Conservation (phyloP, 2,797 vertebrate genomes). For the Coluber constrictor region DNA sequence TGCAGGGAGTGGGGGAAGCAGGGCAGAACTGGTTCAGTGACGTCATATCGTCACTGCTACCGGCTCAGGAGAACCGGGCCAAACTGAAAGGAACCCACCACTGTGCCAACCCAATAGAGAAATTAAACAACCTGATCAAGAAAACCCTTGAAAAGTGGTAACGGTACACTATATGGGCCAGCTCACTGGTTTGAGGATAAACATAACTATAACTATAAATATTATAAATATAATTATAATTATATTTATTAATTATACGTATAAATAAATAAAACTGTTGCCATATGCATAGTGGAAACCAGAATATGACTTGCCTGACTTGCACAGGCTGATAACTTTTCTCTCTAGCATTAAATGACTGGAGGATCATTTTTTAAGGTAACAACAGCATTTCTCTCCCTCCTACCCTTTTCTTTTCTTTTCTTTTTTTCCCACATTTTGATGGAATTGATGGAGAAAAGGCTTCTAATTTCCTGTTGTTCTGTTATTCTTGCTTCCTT, state of each 20-base stretch:
- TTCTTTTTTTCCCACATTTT: background rate
- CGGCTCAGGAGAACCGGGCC: no score
- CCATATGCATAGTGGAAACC: background rate
- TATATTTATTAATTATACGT: background rate
- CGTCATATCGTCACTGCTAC: no score
- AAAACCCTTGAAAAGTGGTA: background rate
- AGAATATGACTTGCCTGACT: background rate
- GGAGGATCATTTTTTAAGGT: conserved; percentile 30
- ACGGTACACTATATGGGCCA: background rate
- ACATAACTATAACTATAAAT: background rate
- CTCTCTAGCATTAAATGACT: conserved; percentile 31
- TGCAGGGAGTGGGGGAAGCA: no score
- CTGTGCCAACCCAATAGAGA: no score
- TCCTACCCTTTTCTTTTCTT: background rate
- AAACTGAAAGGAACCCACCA: no score
- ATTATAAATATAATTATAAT: no score
- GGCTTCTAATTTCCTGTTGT: background rate
- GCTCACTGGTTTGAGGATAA: background rate
- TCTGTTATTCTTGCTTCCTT: background rate
- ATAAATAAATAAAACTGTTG: background rate
- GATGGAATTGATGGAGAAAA: conserved; percentile 24
- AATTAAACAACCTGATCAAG: no score
- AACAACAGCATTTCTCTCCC: background rate
- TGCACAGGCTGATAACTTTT: conserved; percentile 29
- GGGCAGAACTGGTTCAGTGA: no score